Conservation (phyloP, 2,797 vertebrate genomes). For the Tokudaia muenninki region DNA sequence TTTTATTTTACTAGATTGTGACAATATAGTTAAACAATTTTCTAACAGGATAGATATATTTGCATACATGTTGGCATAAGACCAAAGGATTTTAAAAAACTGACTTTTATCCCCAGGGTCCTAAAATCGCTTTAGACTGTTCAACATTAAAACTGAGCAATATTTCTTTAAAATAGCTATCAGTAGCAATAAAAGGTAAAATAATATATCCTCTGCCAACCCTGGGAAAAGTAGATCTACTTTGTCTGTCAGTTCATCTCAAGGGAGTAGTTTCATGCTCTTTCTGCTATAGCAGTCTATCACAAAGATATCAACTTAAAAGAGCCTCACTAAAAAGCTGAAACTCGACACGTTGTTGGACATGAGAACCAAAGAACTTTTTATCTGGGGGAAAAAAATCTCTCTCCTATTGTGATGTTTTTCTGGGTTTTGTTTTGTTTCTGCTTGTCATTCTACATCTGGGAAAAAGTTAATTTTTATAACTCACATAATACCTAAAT, state of each 20-base stretch:
- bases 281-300: slow-evolving; percentile 51
- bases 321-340: slow-evolving; percentile 48
- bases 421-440: not conserved
- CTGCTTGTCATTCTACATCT: not conserved
- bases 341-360: slow-evolving; percentile 27
- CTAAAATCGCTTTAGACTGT: slow-evolving; percentile 76
- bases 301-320: slow-evolving; percentile 62
- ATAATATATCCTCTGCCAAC: slow-evolving; percentile 55
- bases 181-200: slow-evolving; percentile 70
- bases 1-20: slow-evolving; percentile 37
- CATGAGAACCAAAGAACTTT: not conserved
- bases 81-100: slow-evolving; percentile 28
- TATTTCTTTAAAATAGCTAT: slow-evolving; percentile 81
- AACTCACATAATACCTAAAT: not conserved
- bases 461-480: not conserved
- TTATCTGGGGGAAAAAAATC: not conserved
- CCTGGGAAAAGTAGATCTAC: slow-evolving; percentile 43
- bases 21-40: slow-evolving; percentile 54
- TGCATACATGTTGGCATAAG: slow-evolving; percentile 41
- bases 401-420: not conserved
- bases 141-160: slow-evolving; percentile 80
- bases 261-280: slow-evolving; percentile 73
- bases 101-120: slow-evolving; percentile 73
- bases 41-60: not conserved
- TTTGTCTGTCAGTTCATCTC: slow-evolving; percentile 72